Evolutionary conservation across 2,888 invertebrate genomes (phyloP), one percentile per base, ranked within the genome.

Genomic region (Pelosia muscerda): DNA sequence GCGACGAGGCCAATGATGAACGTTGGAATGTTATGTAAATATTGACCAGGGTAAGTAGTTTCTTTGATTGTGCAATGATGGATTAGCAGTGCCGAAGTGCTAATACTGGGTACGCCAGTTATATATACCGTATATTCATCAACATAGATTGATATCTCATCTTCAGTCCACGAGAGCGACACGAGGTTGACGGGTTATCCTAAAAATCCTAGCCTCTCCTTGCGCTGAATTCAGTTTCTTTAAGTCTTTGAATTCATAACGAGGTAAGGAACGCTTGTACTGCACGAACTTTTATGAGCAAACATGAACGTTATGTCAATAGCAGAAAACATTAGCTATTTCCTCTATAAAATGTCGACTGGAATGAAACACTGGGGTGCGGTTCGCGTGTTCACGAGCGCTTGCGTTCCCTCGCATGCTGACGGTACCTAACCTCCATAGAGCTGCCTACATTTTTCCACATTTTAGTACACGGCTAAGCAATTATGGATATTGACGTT

Each of bases 331-430:
- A 82, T 76, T 85, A 84, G 84, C 82, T 83, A 82, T 87, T 87
- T 86, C 80, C 78, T 80, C 76, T 79, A 78, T 82, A 82, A 85
- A 86, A 75, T 69, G 77, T 79, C 69, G 77, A 74, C 73, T 74
- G 73, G 76, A 71, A 76, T 74, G 76, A 69, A 73, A 74, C 63
- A 73, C 69, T 74, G 76, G 85, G 87, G 88, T 79, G 89, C 84
- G 89, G 89, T 79, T 91, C 81, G 91, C 91, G 91, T 91, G 91
- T 74, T 81, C 80, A 69, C 75, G 76, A 78, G 71, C 78, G 79
- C 76, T 84, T 80, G 81, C 81, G 78, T 82, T 78, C 79, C 83
- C 81, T 86, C 79, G 86, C 85, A 86, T 86, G 84, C 81, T 82
- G 77, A 67, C 72, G 76, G 78, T 83, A 81, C 81, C 79, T 83